Conservation (phyloP, 1,140 invertebrate genomes). For the Scaptomyza pallida region DNA sequence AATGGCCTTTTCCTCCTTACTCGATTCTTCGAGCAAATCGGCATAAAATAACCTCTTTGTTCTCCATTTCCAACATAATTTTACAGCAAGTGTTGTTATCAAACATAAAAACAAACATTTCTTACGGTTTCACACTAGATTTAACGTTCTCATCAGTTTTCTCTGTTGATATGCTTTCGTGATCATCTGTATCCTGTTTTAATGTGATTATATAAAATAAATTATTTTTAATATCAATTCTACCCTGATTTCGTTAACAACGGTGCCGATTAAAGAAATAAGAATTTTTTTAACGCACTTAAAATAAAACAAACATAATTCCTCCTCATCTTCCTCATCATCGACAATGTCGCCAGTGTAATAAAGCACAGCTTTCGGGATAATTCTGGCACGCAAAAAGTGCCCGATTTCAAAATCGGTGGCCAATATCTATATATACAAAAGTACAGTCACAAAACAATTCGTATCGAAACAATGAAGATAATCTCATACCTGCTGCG, state of each 20-base stretch:
- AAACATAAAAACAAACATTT: too few species aligned
- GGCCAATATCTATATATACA: conserved; percentile 88
- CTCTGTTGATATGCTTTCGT: too few species aligned
- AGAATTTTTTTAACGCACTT: conserved; percentile 5
- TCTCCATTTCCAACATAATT: too few species aligned
- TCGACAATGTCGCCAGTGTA: conserved; percentile 94
- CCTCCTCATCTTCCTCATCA: conserved; percentile 88
- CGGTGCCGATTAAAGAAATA: not conserved
- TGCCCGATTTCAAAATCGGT: conserved; percentile 99
- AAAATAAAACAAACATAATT: conserved; percentile 41
- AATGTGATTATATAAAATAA: not conserved
- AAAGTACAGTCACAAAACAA: too few species aligned
- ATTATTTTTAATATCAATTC: not conserved
- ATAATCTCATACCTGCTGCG: conserved; percentile 83
- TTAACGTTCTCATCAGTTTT: too few species aligned
- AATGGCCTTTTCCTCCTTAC: too few species aligned
- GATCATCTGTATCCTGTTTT: conserved; percentile 61
- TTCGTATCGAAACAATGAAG: not conserved
- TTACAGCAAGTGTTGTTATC: too few species aligned
- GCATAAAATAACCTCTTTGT: too few species aligned
- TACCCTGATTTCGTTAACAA: not conserved
- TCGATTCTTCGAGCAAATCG: too few species aligned
- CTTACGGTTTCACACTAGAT: too few species aligned
- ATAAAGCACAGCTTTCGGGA: conserved; percentile 96
- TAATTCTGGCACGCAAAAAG: conserved; percentile 96